phyloP scores from a whole-genome alignment of 2,888 invertebrate genomes.

The Ernsta delagoae region DNA sequence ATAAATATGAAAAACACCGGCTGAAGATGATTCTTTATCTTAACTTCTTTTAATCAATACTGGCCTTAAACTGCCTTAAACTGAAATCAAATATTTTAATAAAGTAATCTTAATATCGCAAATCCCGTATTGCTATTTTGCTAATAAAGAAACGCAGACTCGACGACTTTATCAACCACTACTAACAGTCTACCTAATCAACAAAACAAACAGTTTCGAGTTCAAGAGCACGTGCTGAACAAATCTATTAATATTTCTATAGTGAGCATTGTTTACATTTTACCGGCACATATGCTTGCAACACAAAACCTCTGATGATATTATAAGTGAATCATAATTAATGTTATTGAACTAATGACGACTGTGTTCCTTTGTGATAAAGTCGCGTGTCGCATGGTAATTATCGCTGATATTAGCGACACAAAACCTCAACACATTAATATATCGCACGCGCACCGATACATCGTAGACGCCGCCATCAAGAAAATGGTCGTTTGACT shows the following conservation, averaged over 20 bases:
- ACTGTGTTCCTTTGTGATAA: conserved; percentile 46
- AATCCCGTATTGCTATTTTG: not conserved
- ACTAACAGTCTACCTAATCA: not conserved
- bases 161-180: not conserved
- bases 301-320: conserved; percentile 61
- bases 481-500: conserved; percentile 1
- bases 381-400: conserved; percentile 37
- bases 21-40: no score
- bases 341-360: conserved; percentile 26
- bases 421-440: conserved; percentile 60
- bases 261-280: conserved; percentile 40
- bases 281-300: conserved; percentile 50
- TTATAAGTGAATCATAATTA: conserved; percentile 39
- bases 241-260: conserved; percentile 8
- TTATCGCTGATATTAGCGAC: conserved; percentile 46
- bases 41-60: no score
- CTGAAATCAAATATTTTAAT: no score
- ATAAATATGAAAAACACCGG: no score
- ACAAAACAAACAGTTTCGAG: conserved; percentile 2
- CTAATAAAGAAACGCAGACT: not conserved
- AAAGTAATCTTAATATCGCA: no score
- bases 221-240: conserved; percentile 8
- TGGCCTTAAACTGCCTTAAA: no score
- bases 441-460: conserved; percentile 12
- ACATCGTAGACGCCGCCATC: not conserved